Conservation (phyloP, 2,797 vertebrate genomes). For the Ptychobarbus kaznakovi region DNA sequence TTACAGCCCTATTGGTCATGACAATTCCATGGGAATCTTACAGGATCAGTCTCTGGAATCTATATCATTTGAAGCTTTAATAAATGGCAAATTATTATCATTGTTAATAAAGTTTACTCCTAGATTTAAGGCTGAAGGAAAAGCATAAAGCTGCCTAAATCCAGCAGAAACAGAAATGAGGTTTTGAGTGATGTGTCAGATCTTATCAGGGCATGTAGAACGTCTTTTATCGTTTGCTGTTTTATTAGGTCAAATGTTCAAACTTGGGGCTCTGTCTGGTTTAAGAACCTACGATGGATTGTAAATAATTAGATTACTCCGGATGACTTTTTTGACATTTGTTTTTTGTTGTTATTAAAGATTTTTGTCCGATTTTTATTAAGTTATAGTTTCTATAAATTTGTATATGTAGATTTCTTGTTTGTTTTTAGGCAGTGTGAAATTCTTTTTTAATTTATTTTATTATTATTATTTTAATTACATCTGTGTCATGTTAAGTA, state of each 20-base stretch:
- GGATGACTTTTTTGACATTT: neutral
- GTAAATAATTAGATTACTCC: neutral
- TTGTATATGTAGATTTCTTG: neutral
- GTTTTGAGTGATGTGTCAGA: neutral
- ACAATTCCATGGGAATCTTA: neutral
- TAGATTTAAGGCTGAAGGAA: neutral
- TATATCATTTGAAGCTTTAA: neutral
- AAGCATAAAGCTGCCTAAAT: neutral
- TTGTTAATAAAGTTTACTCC: neutral
- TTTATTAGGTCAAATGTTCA: constrained; percentile 16
- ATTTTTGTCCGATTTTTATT: neutral
- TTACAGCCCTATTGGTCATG: neutral
- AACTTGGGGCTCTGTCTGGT: neutral
- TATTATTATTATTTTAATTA: neutral
- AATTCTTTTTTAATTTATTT: neutral
- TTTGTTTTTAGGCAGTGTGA: neutral
- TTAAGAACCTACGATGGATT: neutral
- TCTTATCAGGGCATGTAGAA: constrained; percentile 13
- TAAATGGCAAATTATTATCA: neutral
- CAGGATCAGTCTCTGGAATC: neutral
- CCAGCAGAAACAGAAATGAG: neutral
- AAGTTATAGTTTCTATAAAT: neutral
- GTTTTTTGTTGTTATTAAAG: neutral
- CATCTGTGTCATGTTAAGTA: neutral
- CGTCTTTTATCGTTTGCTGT: neutral